Base-by-base conservation (phyloP, 2,888 invertebrate species). In the Sipha maydis region DNA sequence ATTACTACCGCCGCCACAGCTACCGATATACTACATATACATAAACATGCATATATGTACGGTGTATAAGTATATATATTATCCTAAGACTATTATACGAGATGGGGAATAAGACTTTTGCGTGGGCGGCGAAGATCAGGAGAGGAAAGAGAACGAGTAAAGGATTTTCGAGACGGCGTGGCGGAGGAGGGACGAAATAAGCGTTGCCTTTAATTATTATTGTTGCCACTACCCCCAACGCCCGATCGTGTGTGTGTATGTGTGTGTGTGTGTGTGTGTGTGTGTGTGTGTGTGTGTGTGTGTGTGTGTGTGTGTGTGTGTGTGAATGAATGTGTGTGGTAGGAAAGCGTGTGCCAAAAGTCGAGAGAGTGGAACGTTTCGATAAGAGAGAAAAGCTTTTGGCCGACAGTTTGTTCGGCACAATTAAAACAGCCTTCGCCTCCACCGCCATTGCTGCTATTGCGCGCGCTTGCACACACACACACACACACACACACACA, bases 291-390 rank as follows among this genome's bases (percentile, higher is more conserved):
- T 21, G 75, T 31, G 61, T 21, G 80, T 31, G n/a, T 21, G 54
- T 73, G 54, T 48, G 71, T 38, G 86, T 21, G 75, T 31, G 61
- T 21, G 31, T 2, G 38, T 14, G 83, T 31, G n/a, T 21, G 54
- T 73, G 54, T 48, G 71, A 31, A 34, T 14, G 73, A n/a, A 54
- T 38, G 86, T 21, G 75, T 31, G 61, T 21, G 80, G 73, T 31
- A 31, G 21, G 67, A 67, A 67, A 34, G 61, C 41, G 67, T 67
- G 85, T 88, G 88, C 88, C 88, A 88, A 88, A 82, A 88, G 80
- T 88, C 88, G 88, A 67, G 88, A 82, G 88, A 88, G 88, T 88
- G 88, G 88, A 88, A 88, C 88, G 88, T 88, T 88, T 88, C 88
- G 88, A 88, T 88, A 88, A 88, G 88, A 88, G 88, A 82, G 88